A percentile compares a stretch with the other conserved stretches of the same genome.
Evolutionary conservation across 2,113 vertebrate species (phyloP).

Genomic region (Halcyon senegalensis): DNA sequence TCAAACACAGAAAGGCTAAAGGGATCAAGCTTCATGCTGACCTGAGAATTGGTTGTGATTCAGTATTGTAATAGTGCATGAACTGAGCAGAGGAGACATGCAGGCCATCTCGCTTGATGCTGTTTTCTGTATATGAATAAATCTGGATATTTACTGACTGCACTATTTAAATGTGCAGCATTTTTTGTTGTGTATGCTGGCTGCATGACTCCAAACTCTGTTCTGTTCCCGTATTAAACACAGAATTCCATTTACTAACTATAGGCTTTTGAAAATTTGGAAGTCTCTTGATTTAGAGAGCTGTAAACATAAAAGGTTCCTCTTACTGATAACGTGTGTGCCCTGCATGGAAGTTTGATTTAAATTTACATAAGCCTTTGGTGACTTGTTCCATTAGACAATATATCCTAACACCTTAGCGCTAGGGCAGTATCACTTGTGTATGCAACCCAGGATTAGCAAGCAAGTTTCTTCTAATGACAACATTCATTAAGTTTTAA

Average conservation of each 20-base stretch:
- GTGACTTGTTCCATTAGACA: background rate
- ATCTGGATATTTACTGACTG: background rate
- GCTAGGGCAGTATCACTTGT: background rate
- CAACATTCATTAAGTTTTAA: background rate
- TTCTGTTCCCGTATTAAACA: background rate
- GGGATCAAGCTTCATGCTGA: background rate
- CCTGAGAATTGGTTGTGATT: background rate
- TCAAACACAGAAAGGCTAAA: background rate
- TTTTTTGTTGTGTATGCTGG: background rate
- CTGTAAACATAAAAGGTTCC: background rate
- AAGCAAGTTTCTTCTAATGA: background rate
- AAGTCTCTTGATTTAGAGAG: background rate
- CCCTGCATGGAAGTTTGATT: background rate
- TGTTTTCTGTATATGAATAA: background rate
- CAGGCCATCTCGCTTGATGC: background rate
- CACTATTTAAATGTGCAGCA: background rate
- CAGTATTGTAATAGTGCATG: background rate
- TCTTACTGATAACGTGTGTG: no score
- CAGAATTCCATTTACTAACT: background rate
- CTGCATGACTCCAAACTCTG: background rate
- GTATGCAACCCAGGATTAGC: background rate
- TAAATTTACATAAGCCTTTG: background rate
- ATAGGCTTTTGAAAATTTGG: background rate
- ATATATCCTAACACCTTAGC: background rate
- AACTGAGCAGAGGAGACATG: background rate